Evolutionary conservation across 2,888 invertebrate genomes (phyloP), one percentile per base, ranked within the genome.

Genomic region (Argyresthia albistria): DNA sequence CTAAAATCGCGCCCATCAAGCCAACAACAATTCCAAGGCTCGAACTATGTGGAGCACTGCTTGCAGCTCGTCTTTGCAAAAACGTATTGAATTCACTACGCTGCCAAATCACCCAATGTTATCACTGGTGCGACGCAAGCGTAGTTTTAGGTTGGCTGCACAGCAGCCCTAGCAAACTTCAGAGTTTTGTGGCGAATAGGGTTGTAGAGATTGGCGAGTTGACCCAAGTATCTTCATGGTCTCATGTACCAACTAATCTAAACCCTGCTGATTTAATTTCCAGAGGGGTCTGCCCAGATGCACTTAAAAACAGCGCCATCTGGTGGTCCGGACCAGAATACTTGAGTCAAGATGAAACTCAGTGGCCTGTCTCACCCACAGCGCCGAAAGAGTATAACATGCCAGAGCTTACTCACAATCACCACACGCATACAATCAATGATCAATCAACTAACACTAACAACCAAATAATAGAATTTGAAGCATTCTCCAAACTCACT

Each of bases 221-320:
- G 9, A 25, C 46, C 10, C 46, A 25, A 10, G 46, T 9, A 8
- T 46, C 35, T 25, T 9, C 46, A 9, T 46, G 46, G 46, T 8
- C 16, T 8, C 25, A 46, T n/a, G 46, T 46, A 15, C 46, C 46
- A 9, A 46, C 46, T 3, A 10, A 15, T 15, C 11, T 9, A 8
- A 46, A 46, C 25, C 47, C 47, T n/a, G 47, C 47, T 15, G 47
- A 47, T 12, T 47, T 47, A 35, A 36, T 36, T n/a, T 47, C 47
- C 4, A 35, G 47, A 14, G 47, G 47, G n/a, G 47, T 47, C 1
- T 8, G 14, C 47, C 47, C 47, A 4, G 14, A 35, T 8, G 1
- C n/a, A 10, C 14, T 47, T 8, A 10, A 35, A n/a, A 8, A 35
- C 14, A 35, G 9, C 6, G 12, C 4, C 8, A 12, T 47, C 6